Percentiles rank a stretch among this genome's conserved stretches.
Evolutionary conservation across 2,113 vertebrate species (phyloP).

Genomic region (Tenrec ecaudatus): DNA sequence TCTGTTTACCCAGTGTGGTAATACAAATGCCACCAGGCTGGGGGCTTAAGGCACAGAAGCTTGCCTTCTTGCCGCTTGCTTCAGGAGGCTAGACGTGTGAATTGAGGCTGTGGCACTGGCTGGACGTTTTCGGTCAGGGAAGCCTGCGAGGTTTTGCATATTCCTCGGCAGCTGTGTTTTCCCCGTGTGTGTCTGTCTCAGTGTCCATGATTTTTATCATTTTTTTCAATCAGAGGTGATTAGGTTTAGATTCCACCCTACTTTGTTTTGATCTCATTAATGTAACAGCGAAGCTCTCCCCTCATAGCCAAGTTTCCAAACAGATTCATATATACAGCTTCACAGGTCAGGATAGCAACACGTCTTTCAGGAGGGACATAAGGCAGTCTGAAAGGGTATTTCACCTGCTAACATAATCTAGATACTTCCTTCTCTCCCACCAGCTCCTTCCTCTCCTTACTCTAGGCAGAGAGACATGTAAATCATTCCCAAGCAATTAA

Average conservation of each 20-base stretch:
- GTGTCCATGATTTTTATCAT: background rate
- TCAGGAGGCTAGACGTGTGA: background rate
- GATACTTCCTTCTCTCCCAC: conserved; percentile 22
- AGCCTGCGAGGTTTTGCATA: background rate
- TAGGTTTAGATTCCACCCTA: background rate
- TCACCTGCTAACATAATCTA: conserved; percentile 53
- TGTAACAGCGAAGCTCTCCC: background rate
- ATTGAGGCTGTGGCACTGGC: background rate
- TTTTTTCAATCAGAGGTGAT: background rate
- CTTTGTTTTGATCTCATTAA: background rate
- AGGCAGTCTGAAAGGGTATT: background rate
- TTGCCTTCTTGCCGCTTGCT: background rate
- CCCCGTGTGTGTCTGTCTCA: background rate
- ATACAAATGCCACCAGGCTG: background rate
- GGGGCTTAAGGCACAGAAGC: background rate
- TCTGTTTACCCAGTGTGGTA: background rate
- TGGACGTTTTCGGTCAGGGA: background rate
- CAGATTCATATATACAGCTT: background rate
- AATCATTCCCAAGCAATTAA: conserved; percentile 80
- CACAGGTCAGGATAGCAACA: background rate
- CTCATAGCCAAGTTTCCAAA: background rate
- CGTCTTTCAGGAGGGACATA: background rate
- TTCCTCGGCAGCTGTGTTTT: background rate
- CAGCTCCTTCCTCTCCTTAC: conserved; percentile 12
- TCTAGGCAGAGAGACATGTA: conserved; percentile 45